Evolutionary conservation across 2,113 vertebrate species (phyloP), one percentile per base, ranked within the genome.

Genomic region (Lates calcarifer): DNA sequence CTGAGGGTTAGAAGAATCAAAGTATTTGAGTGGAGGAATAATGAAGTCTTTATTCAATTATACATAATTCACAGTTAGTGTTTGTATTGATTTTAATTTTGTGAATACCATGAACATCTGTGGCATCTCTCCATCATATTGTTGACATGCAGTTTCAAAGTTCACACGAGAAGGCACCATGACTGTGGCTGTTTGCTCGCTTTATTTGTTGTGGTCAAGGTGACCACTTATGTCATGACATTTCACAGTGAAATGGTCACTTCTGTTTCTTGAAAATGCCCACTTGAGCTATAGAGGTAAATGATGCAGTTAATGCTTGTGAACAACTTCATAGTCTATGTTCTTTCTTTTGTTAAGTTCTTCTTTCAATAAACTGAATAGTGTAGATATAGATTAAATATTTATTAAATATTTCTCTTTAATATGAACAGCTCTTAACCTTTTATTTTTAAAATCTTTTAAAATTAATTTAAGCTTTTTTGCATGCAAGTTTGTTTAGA

Each of bases 191-290:
- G 83, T 91, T 89, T 91, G 68, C 69, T 84, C 45, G 28, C 37
- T 84, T 85, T 91, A 69, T 92, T 89, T 91, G 73, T 37, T 53
- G 63, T 82, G 64, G 88, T 90, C 88, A 74, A 11, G 29, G 13
- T 87, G 87, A 92, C 92, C 72, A 69, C 1, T 24, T 43, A 24
- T 69, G 53, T 68, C 74, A 75, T 84, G 80, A 79, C 83, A 56
- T 58, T 55, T 71, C n/a, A 22, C 31, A 41, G 14, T 24, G 12
- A 43, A 41, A 39, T 26, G 24, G 5, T 64, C 11, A 41, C 11
- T 58, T 33, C 9, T 15, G 8, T 29, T 20, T 57, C 35, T 15
- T 71, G 11, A 43, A 57, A 43, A 41, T 56, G 1, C 5, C 17
- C 26, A 18, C 63, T 45, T 63, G 41, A 63, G 14, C 8, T 51